These are phyloP conservation scores for Endomychus coccineus DNA, from an alignment of 2,888 invertebrate species.

Conservation along the genomic window DNA sequence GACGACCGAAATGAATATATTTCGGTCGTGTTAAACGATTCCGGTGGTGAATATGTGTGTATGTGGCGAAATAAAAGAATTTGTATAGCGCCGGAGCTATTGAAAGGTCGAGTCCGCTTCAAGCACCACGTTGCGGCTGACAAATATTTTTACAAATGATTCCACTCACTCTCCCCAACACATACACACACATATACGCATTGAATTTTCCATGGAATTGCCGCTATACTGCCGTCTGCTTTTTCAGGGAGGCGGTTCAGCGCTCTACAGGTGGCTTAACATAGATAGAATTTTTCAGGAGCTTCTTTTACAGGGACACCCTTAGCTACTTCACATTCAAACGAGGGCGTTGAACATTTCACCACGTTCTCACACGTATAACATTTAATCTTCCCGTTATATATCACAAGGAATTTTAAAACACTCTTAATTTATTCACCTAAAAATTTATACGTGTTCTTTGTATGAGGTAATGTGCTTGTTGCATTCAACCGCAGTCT, in stretches of 20 bases:
- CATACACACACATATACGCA: slow-evolving; percentile 20
- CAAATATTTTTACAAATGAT: slow-evolving; percentile 42
- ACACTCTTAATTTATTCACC: no score
- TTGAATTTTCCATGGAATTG: slow-evolving; percentile 30
- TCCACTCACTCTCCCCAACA: slow-evolving; percentile 32
- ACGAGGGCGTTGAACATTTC: slow-evolving; percentile 18
- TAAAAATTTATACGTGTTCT: no score
- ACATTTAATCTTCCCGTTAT: slow-evolving; percentile 5
- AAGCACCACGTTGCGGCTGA: slow-evolving; percentile 24
- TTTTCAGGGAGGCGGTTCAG: slow-evolving; percentile 12
- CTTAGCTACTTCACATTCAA: slow-evolving; percentile 27
- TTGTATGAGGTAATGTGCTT: no score
- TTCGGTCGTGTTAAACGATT: neutral
- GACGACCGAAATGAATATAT: no score
- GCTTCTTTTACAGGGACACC: slow-evolving; percentile 26
- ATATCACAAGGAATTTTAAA: slow-evolving; percentile 1
- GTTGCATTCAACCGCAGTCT: no score
- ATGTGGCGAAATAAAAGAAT: slow-evolving; percentile 3
- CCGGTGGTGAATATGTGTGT: neutral
- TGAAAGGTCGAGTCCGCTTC: neutral
- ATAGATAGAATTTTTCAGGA: slow-evolving; percentile 40
- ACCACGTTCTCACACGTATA: slow-evolving; percentile 15
- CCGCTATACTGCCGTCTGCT: no score
- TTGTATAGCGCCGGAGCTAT: neutral
- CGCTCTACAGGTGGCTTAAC: slow-evolving; percentile 37